Base-by-base conservation (phyloP, 2,797 vertebrate species). In the Sebastes vulpes region DNA sequence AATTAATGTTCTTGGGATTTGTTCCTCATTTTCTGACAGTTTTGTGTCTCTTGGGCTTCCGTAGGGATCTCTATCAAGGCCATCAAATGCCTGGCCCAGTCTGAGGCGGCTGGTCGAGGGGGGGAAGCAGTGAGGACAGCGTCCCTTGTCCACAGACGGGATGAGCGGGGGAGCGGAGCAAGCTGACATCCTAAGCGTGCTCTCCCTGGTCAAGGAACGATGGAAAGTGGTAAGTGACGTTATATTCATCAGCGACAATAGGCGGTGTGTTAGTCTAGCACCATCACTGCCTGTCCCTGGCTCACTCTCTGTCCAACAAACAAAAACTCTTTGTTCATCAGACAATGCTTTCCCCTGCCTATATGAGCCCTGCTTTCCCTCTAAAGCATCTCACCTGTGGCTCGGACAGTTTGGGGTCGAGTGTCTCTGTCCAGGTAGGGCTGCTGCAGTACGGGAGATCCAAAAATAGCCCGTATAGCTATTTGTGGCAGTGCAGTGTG, bases 81-180 rank as follows among this genome's bases (percentile, higher is more conserved):
- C 86, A 38, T 14, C 93, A 82, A 81, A 96, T 96, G 96, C 82
- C 86, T 54, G 20, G 68, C 83, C 69, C 75, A 64, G 85, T 86
- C 57, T 94, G 77, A 91, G 74, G 67, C 76, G 20, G 56, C 81
- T 69, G 78, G 84, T 86, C 12, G 71, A 82, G 91, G 86, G 82
- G 35, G 85, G 82, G 84, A 91, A 92, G 84, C 89, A 87, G 90
- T 79, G 81, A 93, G 90, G 88, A 77, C 83, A 89, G 85, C 72
- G 70, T 81, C 82, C 91, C 89, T 65, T 92, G 89, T 92, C 93
- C 95, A 94, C 84, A 59, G 88, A 35, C 93, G 90, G 96, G 92
- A 99, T 99, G 99, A 99, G 97, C 76, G 97, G 97, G 89, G 98
- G 97, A 94, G 96, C 91, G 79, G 99, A 99, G 92, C 98, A 99